Base-by-base conservation (phyloP, 2,888 invertebrate genomes). In the Polyommatus iphigenia region DNA sequence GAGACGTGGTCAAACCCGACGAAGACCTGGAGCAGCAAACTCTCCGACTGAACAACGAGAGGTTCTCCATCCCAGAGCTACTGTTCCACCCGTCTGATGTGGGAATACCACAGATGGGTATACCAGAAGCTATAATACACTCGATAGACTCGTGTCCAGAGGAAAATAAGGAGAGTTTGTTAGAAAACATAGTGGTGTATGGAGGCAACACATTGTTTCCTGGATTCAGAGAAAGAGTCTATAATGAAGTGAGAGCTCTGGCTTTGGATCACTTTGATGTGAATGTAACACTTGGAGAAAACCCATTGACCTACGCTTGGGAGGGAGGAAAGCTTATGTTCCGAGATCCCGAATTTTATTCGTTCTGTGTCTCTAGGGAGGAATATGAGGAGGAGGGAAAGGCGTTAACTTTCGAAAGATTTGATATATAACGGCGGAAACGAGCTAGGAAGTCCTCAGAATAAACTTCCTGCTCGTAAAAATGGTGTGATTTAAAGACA, bases 1-100 rank as follows among this genome's bases (percentile, higher is more conserved):
- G 92, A 20, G 91, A 93, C 29, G 82, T 90, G 1, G 86, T 93
- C 5, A 86, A 86, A 82, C 88, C 92, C 0, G 89, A 90, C 7
- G 92, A 94, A 81, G 94, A 94, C 15, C 82, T 94, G 2, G 96
- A 96, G 82, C 96, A 96, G 83, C 97, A 99, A 95, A 96, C 97
- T 24, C 94, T 99, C 62, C 92, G 97, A 67, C 92, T 99, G 84
- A 98, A 97, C 89, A 99, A 98, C 85, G 99, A 99, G 91, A 92
- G 99, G 76, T 99, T 99, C 88, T 95, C 97, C 0, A 97, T 99
- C 75, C 99, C 99, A 0, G 99, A 99, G 91, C 93, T 99, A 2
- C 90, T 99, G 3, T 99, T 99, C 87, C 96, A 97, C 86, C 99
- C 99, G 0, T 97, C 98, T 1, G 99, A 99, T 88, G 97, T 99